These are phyloP conservation scores for Monomorium pharaonis DNA, from an alignment of 1,140 invertebrate species.

Conservation along the genomic window DNA sequence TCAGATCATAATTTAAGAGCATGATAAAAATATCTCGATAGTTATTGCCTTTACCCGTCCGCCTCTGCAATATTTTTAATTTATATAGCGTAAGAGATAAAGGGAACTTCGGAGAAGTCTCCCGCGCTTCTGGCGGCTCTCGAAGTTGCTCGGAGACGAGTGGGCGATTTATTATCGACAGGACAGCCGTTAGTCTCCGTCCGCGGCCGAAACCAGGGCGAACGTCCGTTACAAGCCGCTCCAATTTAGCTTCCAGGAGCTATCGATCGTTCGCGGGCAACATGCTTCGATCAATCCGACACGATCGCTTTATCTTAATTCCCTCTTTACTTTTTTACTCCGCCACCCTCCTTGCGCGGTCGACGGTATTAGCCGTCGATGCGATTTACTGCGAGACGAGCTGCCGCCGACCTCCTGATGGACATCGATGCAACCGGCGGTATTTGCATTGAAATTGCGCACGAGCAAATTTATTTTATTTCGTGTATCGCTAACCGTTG, in stretches of 20 bases:
- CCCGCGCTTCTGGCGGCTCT: neutral
- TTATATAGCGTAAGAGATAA: slow-evolving; percentile 9
- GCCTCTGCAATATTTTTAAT: neutral
- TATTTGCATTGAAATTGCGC: slow-evolving; percentile 18
- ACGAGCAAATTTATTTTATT: slow-evolving; percentile 3
- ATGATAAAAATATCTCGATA: neutral
- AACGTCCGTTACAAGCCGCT: slow-evolving; percentile 65
- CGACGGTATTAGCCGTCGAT: slow-evolving; percentile 25
- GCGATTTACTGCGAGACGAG: slow-evolving; percentile 37
- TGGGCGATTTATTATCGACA: slow-evolving; percentile 65
- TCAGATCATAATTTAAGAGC: neutral
- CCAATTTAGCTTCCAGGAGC: slow-evolving; percentile 55
- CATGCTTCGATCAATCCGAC: slow-evolving; percentile 55
- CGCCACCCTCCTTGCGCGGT: neutral
- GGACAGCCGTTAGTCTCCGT: slow-evolving; percentile 62
- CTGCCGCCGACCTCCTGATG: neutral
- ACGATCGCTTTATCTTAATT: slow-evolving; percentile 64
- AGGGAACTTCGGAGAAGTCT: neutral
- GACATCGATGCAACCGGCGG: slow-evolving; percentile 26
- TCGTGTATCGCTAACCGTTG: neutral
- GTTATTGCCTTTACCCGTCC: neutral
- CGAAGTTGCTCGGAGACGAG: slow-evolving; percentile 26
- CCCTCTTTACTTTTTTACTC: slow-evolving; percentile 52
- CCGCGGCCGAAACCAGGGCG: slow-evolving; percentile 53
- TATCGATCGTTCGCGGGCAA: slow-evolving; percentile 58